A percentile compares a stretch with the other conserved stretches of the same genome.
These are phyloP conservation scores for Cochlearius cochlearius DNA, from an alignment of 2,113 vertebrate species.

Conservation along the genomic window DNA sequence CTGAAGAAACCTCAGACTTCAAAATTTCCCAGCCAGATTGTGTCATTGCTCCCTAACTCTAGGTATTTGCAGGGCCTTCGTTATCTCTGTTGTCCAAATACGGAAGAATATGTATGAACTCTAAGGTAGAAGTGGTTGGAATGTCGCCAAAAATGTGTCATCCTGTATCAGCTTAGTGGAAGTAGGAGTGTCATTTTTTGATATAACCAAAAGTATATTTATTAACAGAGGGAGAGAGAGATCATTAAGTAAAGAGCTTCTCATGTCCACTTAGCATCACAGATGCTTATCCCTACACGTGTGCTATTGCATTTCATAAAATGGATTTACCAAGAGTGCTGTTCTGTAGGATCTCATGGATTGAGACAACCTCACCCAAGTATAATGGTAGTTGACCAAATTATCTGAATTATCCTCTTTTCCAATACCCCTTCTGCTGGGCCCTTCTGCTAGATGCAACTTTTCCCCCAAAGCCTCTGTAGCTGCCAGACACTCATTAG, in stretches of 20 bases:
- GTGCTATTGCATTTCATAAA: not conserved
- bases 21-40: not conserved
- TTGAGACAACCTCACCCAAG: not conserved
- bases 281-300: accelerated
- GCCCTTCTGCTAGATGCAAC: not conserved
- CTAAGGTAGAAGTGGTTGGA: not conserved
- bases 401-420: not conserved
- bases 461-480: not conserved
- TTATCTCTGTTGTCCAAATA: not conserved
- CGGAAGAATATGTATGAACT: not conserved
- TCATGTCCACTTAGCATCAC: not conserved
- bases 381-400: not conserved
- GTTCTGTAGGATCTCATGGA: not conserved
- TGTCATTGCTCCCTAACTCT: not conserved
- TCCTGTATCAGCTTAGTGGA: not conserved
- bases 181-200: not conserved
- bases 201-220: not conserved
- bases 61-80: not conserved
- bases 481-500: not conserved
- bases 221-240: not conserved
- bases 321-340: not conserved
- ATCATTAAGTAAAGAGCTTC: not conserved
- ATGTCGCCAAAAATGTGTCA: not conserved
- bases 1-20: not conserved
- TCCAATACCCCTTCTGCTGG: accelerated